phyloP scores from a whole-genome alignment of 2,888 invertebrate species.

The Campaea margaritaria region DNA sequence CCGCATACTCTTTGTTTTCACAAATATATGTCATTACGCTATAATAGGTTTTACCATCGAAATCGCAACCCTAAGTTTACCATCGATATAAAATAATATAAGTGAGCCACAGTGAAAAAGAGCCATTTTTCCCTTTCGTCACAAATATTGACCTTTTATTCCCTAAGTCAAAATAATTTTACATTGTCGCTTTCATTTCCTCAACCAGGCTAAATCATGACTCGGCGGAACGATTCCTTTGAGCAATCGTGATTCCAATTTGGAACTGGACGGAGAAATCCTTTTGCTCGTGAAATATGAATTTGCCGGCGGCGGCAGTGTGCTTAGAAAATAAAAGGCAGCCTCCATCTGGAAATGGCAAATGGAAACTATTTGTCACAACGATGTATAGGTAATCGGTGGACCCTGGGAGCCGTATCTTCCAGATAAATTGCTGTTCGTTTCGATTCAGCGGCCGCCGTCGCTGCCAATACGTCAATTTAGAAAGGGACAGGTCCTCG shows the following conservation, averaged over 20 bases:
- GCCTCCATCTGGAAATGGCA: constrained; percentile 53
- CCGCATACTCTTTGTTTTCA: too few relatives aligned
- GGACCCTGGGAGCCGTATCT: constrained; percentile 53
- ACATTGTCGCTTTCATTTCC: constrained; percentile 22
- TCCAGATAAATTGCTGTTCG: constrained; percentile 56
- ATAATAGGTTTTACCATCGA: too few relatives aligned
- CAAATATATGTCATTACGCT: too few relatives aligned
- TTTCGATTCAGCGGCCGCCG: constrained; percentile 47
- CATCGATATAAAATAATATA: too few relatives aligned
- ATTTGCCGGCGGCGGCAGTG: constrained; percentile 42
- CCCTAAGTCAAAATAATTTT: constrained; percentile 12
- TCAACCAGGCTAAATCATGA: constrained; percentile 31
- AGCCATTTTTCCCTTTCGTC: background rate
- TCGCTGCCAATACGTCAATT: constrained; percentile 44
- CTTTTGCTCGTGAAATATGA: constrained; percentile 50
- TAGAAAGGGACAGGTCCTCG: constrained; percentile 29
- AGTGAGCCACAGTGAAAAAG: too few relatives aligned
- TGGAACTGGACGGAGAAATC: constrained; percentile 46
- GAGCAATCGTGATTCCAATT: constrained; percentile 49
- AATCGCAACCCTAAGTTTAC: too few relatives aligned
- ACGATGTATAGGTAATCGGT: constrained; percentile 58
- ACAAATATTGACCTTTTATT: constrained; percentile 9
- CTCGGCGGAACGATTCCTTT: constrained; percentile 46
- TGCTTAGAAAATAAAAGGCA: constrained; percentile 55
- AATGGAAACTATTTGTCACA: constrained; percentile 66